Evolutionary conservation across 1,140 invertebrate genomes (phyloP).

Genomic region (Mya arenaria): DNA sequence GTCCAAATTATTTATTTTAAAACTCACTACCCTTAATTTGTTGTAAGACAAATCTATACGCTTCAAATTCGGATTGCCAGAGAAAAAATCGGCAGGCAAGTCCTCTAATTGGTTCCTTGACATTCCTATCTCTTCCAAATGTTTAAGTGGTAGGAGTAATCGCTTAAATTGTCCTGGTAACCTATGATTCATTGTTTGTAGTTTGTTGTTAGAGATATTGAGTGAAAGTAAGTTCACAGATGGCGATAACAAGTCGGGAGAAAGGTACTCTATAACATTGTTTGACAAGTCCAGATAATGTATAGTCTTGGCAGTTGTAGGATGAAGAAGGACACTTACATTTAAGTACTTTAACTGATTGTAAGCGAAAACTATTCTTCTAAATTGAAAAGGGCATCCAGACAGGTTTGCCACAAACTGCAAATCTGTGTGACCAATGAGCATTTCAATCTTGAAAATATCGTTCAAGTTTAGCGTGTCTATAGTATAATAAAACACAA

Average conservation of each 20-base stretch:
- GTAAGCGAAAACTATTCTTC: too few relatives aligned
- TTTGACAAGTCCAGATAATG: too few relatives aligned
- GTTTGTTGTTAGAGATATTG: neutral
- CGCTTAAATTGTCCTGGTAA: neutral
- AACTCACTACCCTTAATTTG: neutral
- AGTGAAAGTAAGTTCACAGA: neutral
- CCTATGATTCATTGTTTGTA: neutral
- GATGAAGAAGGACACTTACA: too few relatives aligned
- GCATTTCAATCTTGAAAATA: too few relatives aligned
- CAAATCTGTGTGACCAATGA: too few relatives aligned
- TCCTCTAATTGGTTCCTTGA: neutral
- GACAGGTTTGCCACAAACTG: too few relatives aligned
- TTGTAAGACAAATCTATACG: neutral
- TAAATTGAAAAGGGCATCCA: too few relatives aligned
- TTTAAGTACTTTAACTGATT: too few relatives aligned
- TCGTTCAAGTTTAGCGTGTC: too few relatives aligned
- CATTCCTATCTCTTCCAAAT: neutral
- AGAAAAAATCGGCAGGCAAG: neutral
- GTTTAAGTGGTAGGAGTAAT: neutral
- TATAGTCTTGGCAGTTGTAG: too few relatives aligned
- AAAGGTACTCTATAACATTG: slow-evolving; percentile 20
- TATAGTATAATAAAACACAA: too few relatives aligned
- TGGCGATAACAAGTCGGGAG: neutral
- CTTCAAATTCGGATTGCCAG: neutral
- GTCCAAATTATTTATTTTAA: neutral